phyloP scores from a whole-genome alignment of 2,888 invertebrate genomes.

The Protophormia terraenovae region DNA sequence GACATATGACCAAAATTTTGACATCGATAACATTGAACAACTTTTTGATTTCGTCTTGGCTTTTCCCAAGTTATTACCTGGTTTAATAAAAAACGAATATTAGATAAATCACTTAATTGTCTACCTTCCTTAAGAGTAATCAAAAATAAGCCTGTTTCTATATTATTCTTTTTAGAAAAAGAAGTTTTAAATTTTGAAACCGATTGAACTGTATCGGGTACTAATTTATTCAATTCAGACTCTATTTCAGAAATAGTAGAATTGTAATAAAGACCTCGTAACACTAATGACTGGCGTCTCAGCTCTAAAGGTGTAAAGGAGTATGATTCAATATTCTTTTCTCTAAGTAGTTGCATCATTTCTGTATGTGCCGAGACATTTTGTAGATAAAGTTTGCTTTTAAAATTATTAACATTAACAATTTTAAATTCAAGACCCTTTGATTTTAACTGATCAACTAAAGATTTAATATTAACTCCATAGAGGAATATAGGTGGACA shows the following conservation, averaged over 20 bases:
- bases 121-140: background rate
- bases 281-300: background rate
- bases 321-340: no score
- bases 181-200: background rate
- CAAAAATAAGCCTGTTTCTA: background rate
- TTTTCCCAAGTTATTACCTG: background rate
- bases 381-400: background rate
- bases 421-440: background rate
- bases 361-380: conserved; percentile 1
- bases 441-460: background rate
- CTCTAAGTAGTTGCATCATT: background rate
- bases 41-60: background rate
- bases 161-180: background rate
- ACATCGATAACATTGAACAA: background rate
- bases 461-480: background rate
- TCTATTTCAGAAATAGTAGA: no score
- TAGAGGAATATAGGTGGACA: background rate
- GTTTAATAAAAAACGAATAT: background rate
- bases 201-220: background rate
- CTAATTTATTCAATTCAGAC: no score
- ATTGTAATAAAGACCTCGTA: background rate
- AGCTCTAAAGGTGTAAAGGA: background rate
- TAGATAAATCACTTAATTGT: background rate
- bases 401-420: background rate
- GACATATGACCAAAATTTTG: background rate